Conservation (phyloP, 2,888 invertebrate genomes). For the Diaphora mendica region DNA sequence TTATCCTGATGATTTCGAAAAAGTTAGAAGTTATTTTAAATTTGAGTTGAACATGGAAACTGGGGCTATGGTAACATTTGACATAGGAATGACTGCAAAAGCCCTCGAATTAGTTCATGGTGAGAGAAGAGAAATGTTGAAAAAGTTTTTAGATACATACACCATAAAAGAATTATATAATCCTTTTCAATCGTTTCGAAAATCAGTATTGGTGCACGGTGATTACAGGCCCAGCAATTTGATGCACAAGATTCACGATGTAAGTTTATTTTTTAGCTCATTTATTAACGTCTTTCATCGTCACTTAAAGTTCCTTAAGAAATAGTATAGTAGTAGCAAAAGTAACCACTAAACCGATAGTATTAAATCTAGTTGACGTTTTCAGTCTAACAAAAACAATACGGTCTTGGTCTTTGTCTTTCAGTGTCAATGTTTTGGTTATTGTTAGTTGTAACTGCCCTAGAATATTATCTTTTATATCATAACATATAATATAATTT, state of each 20-base stretch:
- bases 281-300: too few relatives aligned
- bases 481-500: too few relatives aligned
- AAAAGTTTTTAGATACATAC: conserved; percentile 7
- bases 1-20: conserved; percentile 52
- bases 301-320: too few relatives aligned
- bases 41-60: conserved; percentile 33
- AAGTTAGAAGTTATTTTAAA: conserved; percentile 30
- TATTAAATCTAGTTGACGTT: too few relatives aligned
- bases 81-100: background rate
- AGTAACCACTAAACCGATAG: too few relatives aligned
- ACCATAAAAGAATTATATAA: background rate
- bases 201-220: conserved; percentile 32
- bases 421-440: too few relatives aligned
- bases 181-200: background rate
- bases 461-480: too few relatives aligned
- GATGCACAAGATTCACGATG: conserved; percentile 47
- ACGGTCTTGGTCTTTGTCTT: too few relatives aligned
- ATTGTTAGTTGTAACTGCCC: too few relatives aligned
- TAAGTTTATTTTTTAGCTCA: conserved; percentile 38
- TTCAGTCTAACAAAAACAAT: too few relatives aligned
- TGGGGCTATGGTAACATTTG: background rate
- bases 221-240: conserved; percentile 55
- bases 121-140: background rate
- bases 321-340: too few relatives aligned
- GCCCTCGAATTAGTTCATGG: background rate